Conservation (phyloP, 2,113 vertebrate genomes). For the Petaurus breviceps region DNA sequence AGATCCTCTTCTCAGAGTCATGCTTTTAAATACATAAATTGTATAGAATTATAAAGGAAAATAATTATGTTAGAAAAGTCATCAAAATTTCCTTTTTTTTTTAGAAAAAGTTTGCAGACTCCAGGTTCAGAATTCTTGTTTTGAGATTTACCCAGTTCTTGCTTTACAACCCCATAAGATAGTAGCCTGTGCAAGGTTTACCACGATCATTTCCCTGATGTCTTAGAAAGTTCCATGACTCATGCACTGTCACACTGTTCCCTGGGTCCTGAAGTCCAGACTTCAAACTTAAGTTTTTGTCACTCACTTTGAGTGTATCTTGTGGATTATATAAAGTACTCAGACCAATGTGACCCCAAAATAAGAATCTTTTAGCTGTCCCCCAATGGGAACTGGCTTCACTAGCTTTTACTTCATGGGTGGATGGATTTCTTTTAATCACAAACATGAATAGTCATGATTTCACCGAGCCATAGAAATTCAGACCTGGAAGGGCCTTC, state of each 20-base stretch:
- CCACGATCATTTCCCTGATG: neutral
- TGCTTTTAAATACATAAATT: neutral
- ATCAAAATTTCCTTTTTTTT: neutral
- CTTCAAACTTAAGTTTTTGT: neutral
- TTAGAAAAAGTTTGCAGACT: neutral
- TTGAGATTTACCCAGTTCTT: neutral
- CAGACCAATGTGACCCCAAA: neutral
- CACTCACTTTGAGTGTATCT: neutral
- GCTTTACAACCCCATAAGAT: neutral
- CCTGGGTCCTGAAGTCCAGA: neutral
- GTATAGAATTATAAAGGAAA: neutral
- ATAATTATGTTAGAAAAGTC: neutral
- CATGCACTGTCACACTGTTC: too few species aligned
- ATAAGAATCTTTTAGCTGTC: neutral
- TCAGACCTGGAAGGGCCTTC: neutral
- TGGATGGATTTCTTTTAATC: neutral
- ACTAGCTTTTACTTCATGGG: neutral
- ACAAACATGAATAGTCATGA: neutral
- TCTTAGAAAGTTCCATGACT: neutral
- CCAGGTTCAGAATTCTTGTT: neutral
- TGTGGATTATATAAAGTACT: neutral
- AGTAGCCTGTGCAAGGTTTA: neutral
- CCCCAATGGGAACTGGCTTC: too few species aligned
- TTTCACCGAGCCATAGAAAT: neutral
- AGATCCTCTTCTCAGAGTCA: neutral